Conservation (phyloP, 1,140 invertebrate species). For the Elymnias hypermnestra region DNA sequence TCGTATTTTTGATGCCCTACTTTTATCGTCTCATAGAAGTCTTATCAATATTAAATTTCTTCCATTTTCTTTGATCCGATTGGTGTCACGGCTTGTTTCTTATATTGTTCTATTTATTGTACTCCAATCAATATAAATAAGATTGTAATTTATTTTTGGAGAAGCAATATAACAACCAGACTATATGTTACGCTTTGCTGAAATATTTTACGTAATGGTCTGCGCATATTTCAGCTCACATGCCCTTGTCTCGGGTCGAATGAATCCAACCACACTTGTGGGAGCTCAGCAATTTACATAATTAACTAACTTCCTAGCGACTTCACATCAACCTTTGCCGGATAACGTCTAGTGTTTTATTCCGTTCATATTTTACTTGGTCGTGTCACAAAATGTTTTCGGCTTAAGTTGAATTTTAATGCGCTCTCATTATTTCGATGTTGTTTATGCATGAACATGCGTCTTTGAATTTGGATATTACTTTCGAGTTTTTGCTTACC, state of each 20-base stretch:
- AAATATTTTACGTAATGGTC: constrained; percentile 2
- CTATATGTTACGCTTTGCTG: not conserved
- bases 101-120: too few species aligned
- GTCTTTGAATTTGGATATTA: constrained; percentile 9
- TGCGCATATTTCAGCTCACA: constrained; percentile 5
- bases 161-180: not conserved
- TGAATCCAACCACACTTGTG: constrained; percentile 49
- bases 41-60: too few species aligned
- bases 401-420: constrained; percentile 21
- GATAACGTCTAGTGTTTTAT: constrained; percentile 26
- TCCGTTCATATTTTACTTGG: constrained; percentile 23
- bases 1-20: too few species aligned
- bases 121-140: too few species aligned
- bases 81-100: too few species aligned
- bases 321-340: constrained; percentile 33
- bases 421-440: constrained; percentile 13
- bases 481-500: too few species aligned
- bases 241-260: constrained; percentile 26
- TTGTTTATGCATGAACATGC: constrained; percentile 15
- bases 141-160: too few species aligned
- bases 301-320: constrained; percentile 54
- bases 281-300: constrained; percentile 54
- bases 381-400: constrained; percentile 22
- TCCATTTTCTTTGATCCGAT: too few species aligned
- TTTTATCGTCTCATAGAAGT: too few species aligned